A percentile compares a stretch with the other conserved stretches of the same genome.
phyloP scores from a whole-genome alignment of 2,113 vertebrate genomes.

The Labrus mixtus region DNA sequence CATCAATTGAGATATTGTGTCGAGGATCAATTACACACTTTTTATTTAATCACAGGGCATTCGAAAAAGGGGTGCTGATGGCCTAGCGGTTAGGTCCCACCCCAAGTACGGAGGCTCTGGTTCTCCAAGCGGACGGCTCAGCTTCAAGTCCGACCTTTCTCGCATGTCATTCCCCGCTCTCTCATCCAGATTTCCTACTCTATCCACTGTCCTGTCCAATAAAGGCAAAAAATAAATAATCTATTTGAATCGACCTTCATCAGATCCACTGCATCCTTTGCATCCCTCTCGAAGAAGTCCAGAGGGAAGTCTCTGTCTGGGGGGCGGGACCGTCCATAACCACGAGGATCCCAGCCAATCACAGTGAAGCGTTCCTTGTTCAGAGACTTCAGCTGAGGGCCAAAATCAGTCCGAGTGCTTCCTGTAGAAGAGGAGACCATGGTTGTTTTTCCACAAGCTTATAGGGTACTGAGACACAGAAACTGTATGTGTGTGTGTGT shows the following conservation, averaged over 20 bases:
- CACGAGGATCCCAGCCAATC: slow-evolving; percentile 92
- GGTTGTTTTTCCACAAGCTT: not conserved
- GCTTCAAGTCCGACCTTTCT: too few species aligned
- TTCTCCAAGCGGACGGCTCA: too few species aligned
- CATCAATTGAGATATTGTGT: too few species aligned
- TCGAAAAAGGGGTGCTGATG: too few species aligned
- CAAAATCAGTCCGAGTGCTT: slow-evolving; percentile 89
- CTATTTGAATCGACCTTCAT: slow-evolving; percentile 88
- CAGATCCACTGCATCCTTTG: slow-evolving; percentile 90
- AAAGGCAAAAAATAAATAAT: too few species aligned
- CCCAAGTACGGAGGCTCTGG: too few species aligned
- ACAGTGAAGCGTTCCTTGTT: slow-evolving; percentile 88
- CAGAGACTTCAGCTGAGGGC: slow-evolving; percentile 88
- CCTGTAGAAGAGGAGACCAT: slow-evolving; percentile 76
- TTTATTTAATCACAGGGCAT: too few species aligned
- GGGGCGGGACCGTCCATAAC: slow-evolving; percentile 92
- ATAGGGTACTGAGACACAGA: not conserved
- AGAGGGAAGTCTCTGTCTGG: slow-evolving; percentile 90
- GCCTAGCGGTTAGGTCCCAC: too few species aligned
- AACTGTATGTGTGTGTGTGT: not conserved
- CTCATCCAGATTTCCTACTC: too few species aligned
- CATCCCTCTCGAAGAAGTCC: slow-evolving; percentile 92
- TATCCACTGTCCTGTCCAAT: too few species aligned
- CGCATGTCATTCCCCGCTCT: too few species aligned
- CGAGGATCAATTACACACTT: too few species aligned